A percentile compares a stretch with the other conserved stretches of the same genome.
Evolutionary conservation across 1,140 invertebrate genomes (phyloP).

Genomic region (Eupeodes corollae): DNA sequence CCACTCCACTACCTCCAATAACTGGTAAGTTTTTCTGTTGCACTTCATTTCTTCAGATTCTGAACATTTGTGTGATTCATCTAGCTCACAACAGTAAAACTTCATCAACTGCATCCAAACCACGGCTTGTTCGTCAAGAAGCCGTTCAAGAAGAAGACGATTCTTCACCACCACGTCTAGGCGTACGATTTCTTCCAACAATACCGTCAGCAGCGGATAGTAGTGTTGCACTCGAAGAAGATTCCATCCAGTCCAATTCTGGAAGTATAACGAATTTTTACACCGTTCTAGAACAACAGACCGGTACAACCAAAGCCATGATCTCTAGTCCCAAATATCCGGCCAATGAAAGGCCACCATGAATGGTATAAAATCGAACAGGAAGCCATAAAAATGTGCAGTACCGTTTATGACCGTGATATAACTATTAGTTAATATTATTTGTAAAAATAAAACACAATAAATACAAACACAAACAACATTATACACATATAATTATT

Average conservation of each 20-base stretch:
- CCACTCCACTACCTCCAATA: conserved; percentile 32
- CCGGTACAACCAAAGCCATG: conserved; percentile 2
- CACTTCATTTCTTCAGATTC: no score
- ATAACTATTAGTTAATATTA: conserved; percentile 4
- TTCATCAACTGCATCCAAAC: conserved; percentile 31
- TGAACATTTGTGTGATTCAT: neutral
- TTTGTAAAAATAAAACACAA: conserved; percentile 1
- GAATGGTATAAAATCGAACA: neutral
- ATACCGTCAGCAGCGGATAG: conserved; percentile 74
- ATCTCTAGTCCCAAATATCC: conserved; percentile 2
- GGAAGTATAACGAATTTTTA: conserved; percentile 9
- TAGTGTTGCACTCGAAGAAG: conserved; percentile 61
- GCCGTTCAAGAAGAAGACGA: conserved; percentile 58
- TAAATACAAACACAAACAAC: neutral
- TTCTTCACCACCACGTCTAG: conserved; percentile 50
- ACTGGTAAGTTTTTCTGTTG: conserved; percentile 17
- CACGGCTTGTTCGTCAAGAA: conserved; percentile 61
- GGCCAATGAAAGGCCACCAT: conserved; percentile 1
- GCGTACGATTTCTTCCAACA: conserved; percentile 59
- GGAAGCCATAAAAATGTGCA: neutral
- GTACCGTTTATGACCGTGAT: neutral
- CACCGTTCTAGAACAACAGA: neutral
- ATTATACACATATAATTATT: conserved; percentile 2
- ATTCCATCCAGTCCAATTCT: conserved; percentile 22
- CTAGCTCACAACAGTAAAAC: conserved; percentile 27